A percentile compares a stretch with the other conserved stretches of the same genome.
Evolutionary conservation across 2,888 invertebrate species (phyloP).

Genomic region (Rhogogaster chlorosoma): DNA sequence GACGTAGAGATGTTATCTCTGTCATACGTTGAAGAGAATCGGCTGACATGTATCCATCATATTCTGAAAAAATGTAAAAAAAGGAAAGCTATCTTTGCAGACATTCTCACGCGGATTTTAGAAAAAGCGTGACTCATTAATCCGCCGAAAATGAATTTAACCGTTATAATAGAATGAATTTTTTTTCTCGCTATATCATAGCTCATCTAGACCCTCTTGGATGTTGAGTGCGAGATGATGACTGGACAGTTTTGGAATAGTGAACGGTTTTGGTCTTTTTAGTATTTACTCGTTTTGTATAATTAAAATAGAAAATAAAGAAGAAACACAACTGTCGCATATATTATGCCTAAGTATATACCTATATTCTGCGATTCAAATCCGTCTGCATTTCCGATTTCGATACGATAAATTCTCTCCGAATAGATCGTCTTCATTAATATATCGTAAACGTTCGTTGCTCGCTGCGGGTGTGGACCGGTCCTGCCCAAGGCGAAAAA

Average conservation of each 20-base stretch:
- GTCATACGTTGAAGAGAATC: background rate
- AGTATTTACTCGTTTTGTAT: background rate
- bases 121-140: background rate
- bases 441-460: background rate
- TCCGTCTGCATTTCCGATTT: background rate
- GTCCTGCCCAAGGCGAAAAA: background rate
- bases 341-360: no score
- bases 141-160: background rate
- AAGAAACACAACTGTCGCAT: background rate
- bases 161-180: background rate
- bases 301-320: background rate
- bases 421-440: background rate
- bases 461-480: slow-evolving; percentile 13
- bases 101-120: background rate
- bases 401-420: background rate
- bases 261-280: background rate
- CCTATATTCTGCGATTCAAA: background rate
- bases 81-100: no score
- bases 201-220: background rate
- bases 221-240: background rate
- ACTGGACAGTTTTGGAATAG: background rate
- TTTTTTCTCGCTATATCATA: background rate
- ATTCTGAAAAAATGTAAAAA: background rate
- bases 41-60: background rate
- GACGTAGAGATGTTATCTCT: background rate